Conservation (phyloP, 2,113 vertebrate species). For the Oreochromis aureus region DNA sequence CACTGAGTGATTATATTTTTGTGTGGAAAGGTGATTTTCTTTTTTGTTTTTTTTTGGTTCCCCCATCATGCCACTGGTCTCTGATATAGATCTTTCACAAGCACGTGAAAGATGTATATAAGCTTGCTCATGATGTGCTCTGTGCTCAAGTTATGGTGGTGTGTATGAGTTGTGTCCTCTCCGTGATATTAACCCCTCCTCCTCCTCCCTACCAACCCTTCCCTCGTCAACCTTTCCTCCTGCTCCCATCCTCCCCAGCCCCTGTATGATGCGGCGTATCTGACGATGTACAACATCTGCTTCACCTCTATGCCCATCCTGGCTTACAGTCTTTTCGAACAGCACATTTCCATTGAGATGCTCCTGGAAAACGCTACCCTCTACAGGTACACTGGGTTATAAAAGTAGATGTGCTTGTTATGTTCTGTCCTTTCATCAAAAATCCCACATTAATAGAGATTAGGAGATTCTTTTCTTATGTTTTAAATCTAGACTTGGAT, state of each 20-base stretch:
- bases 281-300: conserved; percentile 99
- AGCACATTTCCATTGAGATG: conserved; percentile 86
- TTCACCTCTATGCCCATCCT: conserved; percentile 98
- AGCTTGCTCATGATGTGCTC: background rate
- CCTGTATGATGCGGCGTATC: conserved; percentile 94
- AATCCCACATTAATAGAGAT: background rate
- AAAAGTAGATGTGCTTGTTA: background rate
- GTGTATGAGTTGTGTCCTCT: conserved; percentile 37
- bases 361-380: conserved; percentile 74
- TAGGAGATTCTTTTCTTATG: background rate
- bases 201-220: conserved; percentile 8
- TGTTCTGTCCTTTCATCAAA: background rate
- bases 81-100: background rate
- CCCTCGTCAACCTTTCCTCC: background rate
- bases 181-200: conserved; percentile 57
- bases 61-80: background rate
- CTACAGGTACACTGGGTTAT: conserved; percentile 66
- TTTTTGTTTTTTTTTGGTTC: background rate
- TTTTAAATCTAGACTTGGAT: background rate
- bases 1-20: background rate
- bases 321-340: conserved; percentile 94
- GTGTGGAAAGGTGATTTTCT: background rate
- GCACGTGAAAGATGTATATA: background rate
- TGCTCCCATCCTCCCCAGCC: conserved; percentile 74
- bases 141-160: background rate